A percentile compares a stretch with the other conserved stretches of the same genome.
These are phyloP conservation scores for Agonopterix alstromeriana DNA, from an alignment of 2,888 invertebrate species.

Conservation along the genomic window DNA sequence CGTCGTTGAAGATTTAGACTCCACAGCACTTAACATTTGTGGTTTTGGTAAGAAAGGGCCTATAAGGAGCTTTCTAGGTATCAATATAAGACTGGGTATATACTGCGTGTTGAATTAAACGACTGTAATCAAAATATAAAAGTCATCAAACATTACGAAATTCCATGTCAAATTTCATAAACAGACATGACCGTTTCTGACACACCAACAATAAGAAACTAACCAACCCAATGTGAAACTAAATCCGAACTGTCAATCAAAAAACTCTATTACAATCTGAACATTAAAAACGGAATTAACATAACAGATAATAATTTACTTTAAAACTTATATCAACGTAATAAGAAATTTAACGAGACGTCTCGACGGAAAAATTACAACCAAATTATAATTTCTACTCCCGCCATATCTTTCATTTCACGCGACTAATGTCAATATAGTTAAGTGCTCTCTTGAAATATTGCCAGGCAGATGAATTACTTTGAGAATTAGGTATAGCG, in stretches of 20 bases:
- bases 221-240: slow-evolving; percentile 11
- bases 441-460: slow-evolving; percentile 60
- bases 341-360: slow-evolving; percentile 16
- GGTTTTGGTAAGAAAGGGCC: too few relatives aligned
- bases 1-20: slow-evolving; percentile 5
- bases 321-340: slow-evolving; percentile 13
- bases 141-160: slow-evolving; percentile 18
- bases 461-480: slow-evolving; percentile 38
- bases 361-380: slow-evolving; percentile 13
- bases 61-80: too few relatives aligned
- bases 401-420: slow-evolving; percentile 24
- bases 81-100: too few relatives aligned
- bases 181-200: slow-evolving; percentile 1
- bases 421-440: slow-evolving; percentile 38
- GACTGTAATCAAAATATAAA: slow-evolving; percentile 16
- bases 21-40: too few relatives aligned
- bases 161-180: slow-evolving; percentile 2
- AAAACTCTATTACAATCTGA: slow-evolving; percentile 14
- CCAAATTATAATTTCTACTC: slow-evolving; percentile 25
- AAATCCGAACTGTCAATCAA: slow-evolving; percentile 24
- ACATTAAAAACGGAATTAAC: slow-evolving; percentile 10
- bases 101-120: not conserved
- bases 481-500: slow-evolving; percentile 19
- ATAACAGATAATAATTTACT: not conserved
- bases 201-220: slow-evolving; percentile 13